Base-by-base conservation (phyloP, 2,888 invertebrate species). In the Hermaeophaga mercurialis region DNA sequence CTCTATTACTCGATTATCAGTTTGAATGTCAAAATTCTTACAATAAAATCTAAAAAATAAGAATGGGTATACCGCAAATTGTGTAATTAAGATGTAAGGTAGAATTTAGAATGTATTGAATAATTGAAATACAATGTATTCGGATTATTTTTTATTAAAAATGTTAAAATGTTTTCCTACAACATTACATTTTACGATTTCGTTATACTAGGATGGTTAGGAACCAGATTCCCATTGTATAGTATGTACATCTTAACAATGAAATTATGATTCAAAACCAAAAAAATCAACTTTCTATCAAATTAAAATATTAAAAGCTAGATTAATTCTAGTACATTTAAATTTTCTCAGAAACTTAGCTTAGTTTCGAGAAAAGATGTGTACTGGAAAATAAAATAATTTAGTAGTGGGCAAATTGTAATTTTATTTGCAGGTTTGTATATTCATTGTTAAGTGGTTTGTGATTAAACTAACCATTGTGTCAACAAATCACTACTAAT, bases 231-330 rank as follows among this genome's bases (percentile, higher is more conserved):
- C 59, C 66, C 75, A 72, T 75, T 75, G 65, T 60, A 24, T 55
- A 56, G 43, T 69, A 67, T 69, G 54, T 69, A 68, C 68, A 67
- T 58, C 58, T 62, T 59, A 54, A 62, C 61, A 76, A 77, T 75
- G 76, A 70, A 56, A 64, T 69, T 73, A 68, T 77, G 77, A 77
- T 76, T 75, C 77, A 75, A 69, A 70, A 75, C 71, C 77, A 54
- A 52, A 39, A 28, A 46, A 54, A 34, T 44, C 28, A 43, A 34
- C 9, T 3, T 19, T 45, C 22, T 26, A 34, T 57, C 11, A 15
- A 46, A 14, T 14, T 47, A 46, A 48, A 41, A 11, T 36, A 19
- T 9, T 26, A 44, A 33, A 38, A 39, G 50, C 38, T 49, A 39
- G n/a, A 22, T 18, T 15, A 12, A 33, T 26, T 53, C 26, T 31